Conservation (phyloP, 1,140 invertebrate species). For the Nephila pilipes region DNA sequence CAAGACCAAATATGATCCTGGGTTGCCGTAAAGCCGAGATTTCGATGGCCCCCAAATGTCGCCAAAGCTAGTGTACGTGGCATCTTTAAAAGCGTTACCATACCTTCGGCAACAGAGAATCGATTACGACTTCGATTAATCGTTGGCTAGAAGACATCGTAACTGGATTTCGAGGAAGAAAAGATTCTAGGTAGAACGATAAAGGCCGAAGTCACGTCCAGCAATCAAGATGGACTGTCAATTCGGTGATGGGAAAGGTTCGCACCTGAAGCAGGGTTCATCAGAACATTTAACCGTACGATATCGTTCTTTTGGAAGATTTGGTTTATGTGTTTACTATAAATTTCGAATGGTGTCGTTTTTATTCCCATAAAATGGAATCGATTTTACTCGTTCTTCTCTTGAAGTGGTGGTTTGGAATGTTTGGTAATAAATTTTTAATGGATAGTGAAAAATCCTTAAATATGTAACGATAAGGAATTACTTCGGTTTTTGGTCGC, state of each 20-base stretch:
- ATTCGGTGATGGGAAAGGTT: neutral
- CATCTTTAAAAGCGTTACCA: conserved; percentile 25
- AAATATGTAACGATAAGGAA: neutral
- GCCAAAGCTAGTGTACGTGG: conserved; percentile 66
- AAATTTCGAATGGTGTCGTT: conserved; percentile 9
- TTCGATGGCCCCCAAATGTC: conserved; percentile 15
- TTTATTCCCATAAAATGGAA: neutral
- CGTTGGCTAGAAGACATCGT: neutral
- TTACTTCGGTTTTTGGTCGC: neutral
- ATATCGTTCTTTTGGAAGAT: neutral
- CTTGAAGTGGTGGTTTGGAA: neutral
- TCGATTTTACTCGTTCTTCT: neutral
- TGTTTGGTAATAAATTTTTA: neutral
- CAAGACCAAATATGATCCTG: neutral
- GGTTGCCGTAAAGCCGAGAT: conserved; percentile 51
- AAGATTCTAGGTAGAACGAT: neutral
- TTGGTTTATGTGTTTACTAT: neutral
- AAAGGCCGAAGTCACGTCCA: conserved; percentile 47
- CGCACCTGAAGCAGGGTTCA: neutral
- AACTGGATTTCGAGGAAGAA: neutral
- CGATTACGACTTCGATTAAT: conserved; percentile 71
- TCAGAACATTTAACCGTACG: neutral
- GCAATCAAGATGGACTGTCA: neutral
- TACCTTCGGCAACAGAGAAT: neutral
- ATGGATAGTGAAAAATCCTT: neutral